phyloP scores from a whole-genome alignment of 2,797 vertebrate genomes.

The Stomatorhinus walkeri region DNA sequence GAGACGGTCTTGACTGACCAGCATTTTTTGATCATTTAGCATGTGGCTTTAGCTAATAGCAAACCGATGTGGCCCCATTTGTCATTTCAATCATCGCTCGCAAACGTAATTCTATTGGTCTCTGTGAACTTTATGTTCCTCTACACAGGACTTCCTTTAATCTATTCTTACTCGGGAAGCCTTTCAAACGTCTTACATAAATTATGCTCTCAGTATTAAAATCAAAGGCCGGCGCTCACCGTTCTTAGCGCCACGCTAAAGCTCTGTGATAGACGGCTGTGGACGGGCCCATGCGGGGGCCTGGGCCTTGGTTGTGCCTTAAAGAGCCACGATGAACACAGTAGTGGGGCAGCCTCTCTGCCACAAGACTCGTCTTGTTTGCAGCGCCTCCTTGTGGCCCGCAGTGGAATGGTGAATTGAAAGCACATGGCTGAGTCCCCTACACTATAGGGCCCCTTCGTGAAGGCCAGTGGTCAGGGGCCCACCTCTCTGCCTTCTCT shows the following conservation, averaged over 20 bases:
- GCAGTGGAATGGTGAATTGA: background rate
- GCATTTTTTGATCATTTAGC: constrained; percentile 52
- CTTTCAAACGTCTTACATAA: constrained; percentile 72
- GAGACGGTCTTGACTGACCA: constrained; percentile 54
- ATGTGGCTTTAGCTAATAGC: constrained; percentile 48
- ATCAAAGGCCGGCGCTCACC: constrained; percentile 57
- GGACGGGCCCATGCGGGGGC: constrained; percentile 43
- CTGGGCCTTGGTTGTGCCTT: background rate
- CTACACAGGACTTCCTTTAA: constrained; percentile 61
- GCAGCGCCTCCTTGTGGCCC: constrained; percentile 29
- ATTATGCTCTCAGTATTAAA: constrained; percentile 73
- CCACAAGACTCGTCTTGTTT: background rate
- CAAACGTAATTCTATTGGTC: constrained; percentile 49
- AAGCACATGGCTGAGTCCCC: background rate
- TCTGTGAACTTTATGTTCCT: constrained; percentile 53
- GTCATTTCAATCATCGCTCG: constrained; percentile 48
- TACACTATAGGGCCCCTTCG: background rate
- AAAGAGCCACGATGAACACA: background rate
- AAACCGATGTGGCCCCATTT: constrained; percentile 34
- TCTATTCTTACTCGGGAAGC: constrained; percentile 65
- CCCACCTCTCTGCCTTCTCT: background rate
- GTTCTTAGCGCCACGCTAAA: constrained; percentile 50
- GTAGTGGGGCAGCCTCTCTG: background rate
- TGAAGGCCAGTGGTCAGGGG: background rate
- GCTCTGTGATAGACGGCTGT: constrained; percentile 60